phyloP scores from a whole-genome alignment of 2,888 invertebrate genomes.

The Acanthosepion esculentum region DNA sequence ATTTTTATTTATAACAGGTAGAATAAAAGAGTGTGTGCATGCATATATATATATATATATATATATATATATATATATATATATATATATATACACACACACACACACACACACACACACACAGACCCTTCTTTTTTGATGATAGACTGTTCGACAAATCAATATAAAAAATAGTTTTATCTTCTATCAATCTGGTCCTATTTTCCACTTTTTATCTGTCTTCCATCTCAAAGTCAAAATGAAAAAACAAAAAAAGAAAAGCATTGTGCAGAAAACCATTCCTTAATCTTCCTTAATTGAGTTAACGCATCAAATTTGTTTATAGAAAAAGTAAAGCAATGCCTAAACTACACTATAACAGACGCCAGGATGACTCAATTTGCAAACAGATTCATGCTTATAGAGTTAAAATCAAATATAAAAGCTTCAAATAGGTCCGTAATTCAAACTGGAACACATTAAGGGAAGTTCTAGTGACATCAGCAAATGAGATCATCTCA shows the following conservation, averaged over 20 bases:
- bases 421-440: too few species aligned
- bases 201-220: not conserved
- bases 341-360: too few species aligned
- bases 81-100: not conserved
- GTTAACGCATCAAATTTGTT: not conserved
- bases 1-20: too few species aligned
- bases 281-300: not conserved
- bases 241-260: not conserved
- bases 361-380: too few species aligned
- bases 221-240: not conserved
- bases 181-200: not conserved
- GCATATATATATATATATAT: too few species aligned
- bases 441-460: too few species aligned
- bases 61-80: too few species aligned
- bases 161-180: not conserved
- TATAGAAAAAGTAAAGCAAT: not conserved
- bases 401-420: too few species aligned
- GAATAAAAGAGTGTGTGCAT: too few species aligned
- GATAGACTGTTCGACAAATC: not conserved
- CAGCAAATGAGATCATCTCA: too few species aligned
- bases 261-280: not conserved
- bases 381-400: too few species aligned
- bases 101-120: not conserved
- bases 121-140: not conserved
- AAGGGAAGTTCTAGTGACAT: too few species aligned